phyloP scores from a whole-genome alignment of 1,140 invertebrate genomes.

The Leptonema lineaticorne region DNA sequence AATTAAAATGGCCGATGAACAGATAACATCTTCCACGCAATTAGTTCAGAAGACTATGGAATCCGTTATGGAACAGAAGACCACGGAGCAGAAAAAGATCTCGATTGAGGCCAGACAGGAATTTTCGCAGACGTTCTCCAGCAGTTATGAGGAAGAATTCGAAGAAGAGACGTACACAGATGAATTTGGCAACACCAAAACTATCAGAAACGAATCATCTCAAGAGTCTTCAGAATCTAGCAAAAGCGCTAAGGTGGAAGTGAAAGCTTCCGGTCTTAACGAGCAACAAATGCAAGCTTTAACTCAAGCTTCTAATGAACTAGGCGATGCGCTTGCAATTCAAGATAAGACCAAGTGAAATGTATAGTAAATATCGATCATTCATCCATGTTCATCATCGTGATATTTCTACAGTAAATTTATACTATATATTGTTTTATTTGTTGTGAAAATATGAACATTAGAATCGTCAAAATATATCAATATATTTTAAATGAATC shows the following conservation, averaged over 20 bases:
- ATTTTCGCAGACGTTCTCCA: slow-evolving; percentile 51
- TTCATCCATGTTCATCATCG: neutral
- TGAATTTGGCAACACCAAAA: slow-evolving; percentile 51
- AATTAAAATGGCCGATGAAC: slow-evolving; percentile 36
- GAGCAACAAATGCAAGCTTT: slow-evolving; percentile 53
- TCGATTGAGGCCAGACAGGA: slow-evolving; percentile 54
- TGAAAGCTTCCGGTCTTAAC: slow-evolving; percentile 54
- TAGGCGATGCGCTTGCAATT: slow-evolving; percentile 49
- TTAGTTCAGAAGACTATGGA: slow-evolving; percentile 55
- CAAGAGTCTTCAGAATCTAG: slow-evolving; percentile 52
- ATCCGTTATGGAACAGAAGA: slow-evolving; percentile 50
- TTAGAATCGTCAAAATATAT: no score
- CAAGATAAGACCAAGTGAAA: slow-evolving; percentile 41
- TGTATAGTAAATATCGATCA: neutral
- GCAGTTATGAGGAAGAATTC: slow-evolving; percentile 55
- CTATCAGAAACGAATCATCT: slow-evolving; percentile 51
- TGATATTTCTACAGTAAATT: slow-evolving; percentile 37
- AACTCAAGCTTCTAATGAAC: slow-evolving; percentile 54
- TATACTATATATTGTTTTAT: neutral
- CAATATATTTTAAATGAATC: no score
- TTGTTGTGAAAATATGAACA: no score
- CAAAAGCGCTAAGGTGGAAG: slow-evolving; percentile 53
- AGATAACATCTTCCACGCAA: slow-evolving; percentile 35
- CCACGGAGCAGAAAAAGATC: slow-evolving; percentile 46
- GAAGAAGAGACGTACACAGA: slow-evolving; percentile 55